phyloP scores from a whole-genome alignment of 2,113 vertebrate species.

The Cyphomyrus plagiostoma region DNA sequence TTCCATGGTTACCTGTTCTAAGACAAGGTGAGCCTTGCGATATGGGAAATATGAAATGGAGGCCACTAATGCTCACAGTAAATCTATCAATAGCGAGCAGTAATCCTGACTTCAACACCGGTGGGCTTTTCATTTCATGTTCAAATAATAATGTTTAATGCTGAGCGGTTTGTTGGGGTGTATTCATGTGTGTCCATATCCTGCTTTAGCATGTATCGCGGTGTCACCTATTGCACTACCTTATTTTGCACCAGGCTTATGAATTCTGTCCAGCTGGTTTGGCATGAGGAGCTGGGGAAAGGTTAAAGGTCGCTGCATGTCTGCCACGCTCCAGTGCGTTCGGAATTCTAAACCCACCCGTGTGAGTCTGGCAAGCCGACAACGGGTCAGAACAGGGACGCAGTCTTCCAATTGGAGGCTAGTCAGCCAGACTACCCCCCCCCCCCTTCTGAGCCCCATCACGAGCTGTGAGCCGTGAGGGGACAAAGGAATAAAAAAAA shows the following conservation, averaged over 20 bases:
- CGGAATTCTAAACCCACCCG: background rate
- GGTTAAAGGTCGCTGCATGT: slow-evolving; percentile 25
- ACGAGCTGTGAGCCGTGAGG: background rate
- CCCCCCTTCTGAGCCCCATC: background rate
- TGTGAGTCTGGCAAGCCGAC: background rate
- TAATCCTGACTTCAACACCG: background rate
- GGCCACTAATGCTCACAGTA: background rate
- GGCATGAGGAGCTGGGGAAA: background rate
- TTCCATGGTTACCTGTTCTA: slow-evolving; percentile 17
- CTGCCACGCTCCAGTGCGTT: slow-evolving; percentile 37
- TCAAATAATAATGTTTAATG: background rate
- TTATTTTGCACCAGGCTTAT: background rate
- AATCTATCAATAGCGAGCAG: background rate
- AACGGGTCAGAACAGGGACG: background rate
- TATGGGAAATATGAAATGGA: background rate
- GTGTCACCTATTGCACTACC: background rate
- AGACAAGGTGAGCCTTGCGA: background rate
- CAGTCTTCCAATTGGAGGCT: background rate
- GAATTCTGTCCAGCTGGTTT: background rate
- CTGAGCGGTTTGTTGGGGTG: background rate
- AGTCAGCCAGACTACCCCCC: background rate
- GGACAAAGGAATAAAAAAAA: background rate
- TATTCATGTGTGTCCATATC: background rate
- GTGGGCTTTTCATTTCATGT: background rate
- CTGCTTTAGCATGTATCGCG: background rate